Evolutionary conservation across 1,140 invertebrate genomes (phyloP), one percentile per base, ranked within the genome.

Genomic region (Zaprionus tsacasi): DNA sequence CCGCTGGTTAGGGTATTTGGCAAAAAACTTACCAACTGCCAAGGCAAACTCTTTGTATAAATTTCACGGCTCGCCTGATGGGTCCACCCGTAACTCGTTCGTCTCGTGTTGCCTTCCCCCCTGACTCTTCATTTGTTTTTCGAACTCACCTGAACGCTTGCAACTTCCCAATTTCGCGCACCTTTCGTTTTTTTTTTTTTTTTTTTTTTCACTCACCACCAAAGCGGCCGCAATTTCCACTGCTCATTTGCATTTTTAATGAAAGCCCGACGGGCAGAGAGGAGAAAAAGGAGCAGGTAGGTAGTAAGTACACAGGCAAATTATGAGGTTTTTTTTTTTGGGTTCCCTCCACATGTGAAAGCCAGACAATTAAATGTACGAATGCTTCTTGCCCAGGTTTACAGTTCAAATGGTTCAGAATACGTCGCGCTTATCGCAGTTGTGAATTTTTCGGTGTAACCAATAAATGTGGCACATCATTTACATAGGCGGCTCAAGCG

Each of bases 211-310:
- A 54, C 43, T 77, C 68, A 52, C 43, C 57, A 50, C 74, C 55
- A 48, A 57, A 55, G 56, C 65, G 64, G 68, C 75, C 66, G 70
- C 81, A 85, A 85, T 86, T 82, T 85, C 60, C 78, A 85, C 70
- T 85, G 82, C 81, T 85, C 81, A 85, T 85, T 85, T 85, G 82
- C 81, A 85, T 85, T 81, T 86, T 85, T 85, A 85, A 85, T 85
- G 81, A 85, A 80, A 81, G 73, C 77, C 55, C 80, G 80, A 79
- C 40, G 40, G 72, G 72, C 63, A 12, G 45, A 10, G 21, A 65
- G 74, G 60, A 45, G 57, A 5, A 15, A 8, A 60, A 74, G 55
- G 15, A 17, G 50, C 50, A 66, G 54, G 60, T 43, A 50, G 59
- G 52, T 43, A 65, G 21, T 21, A 21, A 76, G 81, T 71, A 40